Base-by-base conservation (phyloP, 2,113 vertebrate genomes). In the Ploceus nigricollis region DNA sequence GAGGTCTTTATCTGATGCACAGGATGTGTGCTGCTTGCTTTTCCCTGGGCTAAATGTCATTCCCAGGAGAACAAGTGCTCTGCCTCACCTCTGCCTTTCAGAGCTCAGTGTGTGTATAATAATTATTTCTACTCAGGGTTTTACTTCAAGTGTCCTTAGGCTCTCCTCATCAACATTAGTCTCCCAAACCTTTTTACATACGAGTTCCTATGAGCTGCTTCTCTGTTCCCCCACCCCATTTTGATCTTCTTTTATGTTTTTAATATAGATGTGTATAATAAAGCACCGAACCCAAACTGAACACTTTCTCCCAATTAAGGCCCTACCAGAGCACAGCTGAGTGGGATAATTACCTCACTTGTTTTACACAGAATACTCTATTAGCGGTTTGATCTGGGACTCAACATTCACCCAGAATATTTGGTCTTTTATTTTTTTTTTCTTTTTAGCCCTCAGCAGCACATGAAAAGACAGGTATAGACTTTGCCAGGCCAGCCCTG, bases 311-410 rank as follows among this genome's bases (percentile, higher is more conserved):
- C 95, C 92, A 98, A 98, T 98, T 97, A 98, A 96, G 79, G 94
- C 85, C 91, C 88, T 91, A 93, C 75, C 88, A 94, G 76, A 95
- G 91, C 88, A 97, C 90, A 93, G 94, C 77, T 93, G 94, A 95
- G 86, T 94, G 88, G 45, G 71, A 92, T 97, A 96, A 97, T 97
- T 97, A 91, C 94, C 92, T 95, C 1, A 5, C 93, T 96, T 97
- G 97, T 97, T 98, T 97, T 97, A 98, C 96, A 96, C 53, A 91
- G 92, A 93, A 93, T 87, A 96, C 51, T 90, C 95, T 91, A 97
- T 97, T 97, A 97, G 93, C 91, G 90, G 88, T 91, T 96, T 96
- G 93, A 86, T 96, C 83, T 75, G 75, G 51, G 87, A 93, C 65
- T 96, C 84, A 70, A 23, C 54, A 82, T 86, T 94, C 88, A 89